Evolutionary conservation across 2,888 invertebrate genomes (phyloP).

Genomic region (Eupithecia inturbata): DNA sequence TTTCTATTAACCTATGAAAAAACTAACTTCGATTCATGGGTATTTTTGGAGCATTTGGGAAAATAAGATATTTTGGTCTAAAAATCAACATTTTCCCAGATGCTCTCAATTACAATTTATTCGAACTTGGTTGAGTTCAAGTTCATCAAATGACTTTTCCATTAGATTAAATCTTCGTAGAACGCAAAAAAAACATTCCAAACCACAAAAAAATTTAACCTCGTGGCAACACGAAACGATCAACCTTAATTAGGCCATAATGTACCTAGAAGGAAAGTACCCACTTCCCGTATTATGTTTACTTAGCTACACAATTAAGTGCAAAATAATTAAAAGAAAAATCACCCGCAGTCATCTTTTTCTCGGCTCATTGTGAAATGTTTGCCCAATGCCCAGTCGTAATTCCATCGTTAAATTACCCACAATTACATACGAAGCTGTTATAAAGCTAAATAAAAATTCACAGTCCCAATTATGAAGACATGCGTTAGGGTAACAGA

Average conservation of each 20-base stretch:
- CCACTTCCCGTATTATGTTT: neutral
- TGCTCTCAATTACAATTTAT: too few species aligned
- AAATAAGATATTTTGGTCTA: too few species aligned
- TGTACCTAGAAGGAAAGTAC: neutral
- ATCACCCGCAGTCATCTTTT: conserved; percentile 25
- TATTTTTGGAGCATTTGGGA: too few species aligned
- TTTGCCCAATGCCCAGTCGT: conserved; percentile 16
- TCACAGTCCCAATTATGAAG: conserved; percentile 34
- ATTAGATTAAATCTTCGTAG: too few species aligned
- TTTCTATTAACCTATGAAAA: too few species aligned
- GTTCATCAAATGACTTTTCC: too few species aligned
- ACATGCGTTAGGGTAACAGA: conserved; percentile 26
- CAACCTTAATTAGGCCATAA: neutral
- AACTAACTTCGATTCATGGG: too few species aligned
- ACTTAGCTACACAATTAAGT: neutral
- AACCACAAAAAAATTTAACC: too few species aligned
- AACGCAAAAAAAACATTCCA: too few species aligned
- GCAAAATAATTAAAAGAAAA: conserved; percentile 23
- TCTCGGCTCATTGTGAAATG: conserved; percentile 35
- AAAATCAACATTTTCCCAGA: too few species aligned
- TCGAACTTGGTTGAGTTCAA: too few species aligned
- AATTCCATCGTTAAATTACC: conserved; percentile 37
- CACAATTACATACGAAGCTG: conserved; percentile 29
- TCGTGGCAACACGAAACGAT: too few species aligned
- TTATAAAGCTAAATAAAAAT: conserved; percentile 36